These are phyloP conservation scores for Odocoileus hemionus DNA, from an alignment of 2,113 vertebrate species.

Conservation along the genomic window DNA sequence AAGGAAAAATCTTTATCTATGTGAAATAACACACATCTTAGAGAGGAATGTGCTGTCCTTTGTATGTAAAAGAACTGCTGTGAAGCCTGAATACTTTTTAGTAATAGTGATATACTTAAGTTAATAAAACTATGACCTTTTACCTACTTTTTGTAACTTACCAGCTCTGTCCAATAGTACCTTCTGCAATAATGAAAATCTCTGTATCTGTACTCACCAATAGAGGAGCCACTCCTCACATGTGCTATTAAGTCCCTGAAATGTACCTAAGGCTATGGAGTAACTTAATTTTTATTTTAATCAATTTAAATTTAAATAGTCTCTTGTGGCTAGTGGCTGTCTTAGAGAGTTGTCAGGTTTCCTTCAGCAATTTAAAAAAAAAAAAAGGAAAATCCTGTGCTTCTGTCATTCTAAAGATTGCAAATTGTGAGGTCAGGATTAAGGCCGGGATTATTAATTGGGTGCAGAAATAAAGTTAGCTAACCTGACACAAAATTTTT, in stretches of 20 bases:
- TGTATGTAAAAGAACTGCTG: not conserved
- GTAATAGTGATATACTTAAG: not conserved
- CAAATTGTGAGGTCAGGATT: not conserved
- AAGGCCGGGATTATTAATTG: not conserved
- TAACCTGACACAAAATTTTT: not conserved
- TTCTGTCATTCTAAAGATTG: not conserved
- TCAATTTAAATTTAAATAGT: not conserved
- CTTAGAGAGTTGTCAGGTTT: not conserved
- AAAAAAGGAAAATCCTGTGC: not conserved
- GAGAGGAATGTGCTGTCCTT: not conserved
- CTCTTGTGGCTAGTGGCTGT: not conserved
- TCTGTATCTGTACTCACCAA: not conserved
- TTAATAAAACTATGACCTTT: not conserved
- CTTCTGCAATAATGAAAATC: not conserved
- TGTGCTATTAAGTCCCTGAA: not conserved
- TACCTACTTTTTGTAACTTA: not conserved
- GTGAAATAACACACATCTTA: not conserved
- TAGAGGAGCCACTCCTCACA: not conserved
- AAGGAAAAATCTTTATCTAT: not conserved
- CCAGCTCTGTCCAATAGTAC: not conserved
- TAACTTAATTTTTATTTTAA: constrained; percentile 5
- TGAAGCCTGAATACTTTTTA: not conserved
- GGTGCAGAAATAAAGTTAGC: not conserved
- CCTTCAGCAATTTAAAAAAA: not conserved
- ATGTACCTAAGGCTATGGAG: not conserved